These are phyloP conservation scores for Rhyzopertha dominica DNA, from an alignment of 1,140 invertebrate species.

Conservation along the genomic window DNA sequence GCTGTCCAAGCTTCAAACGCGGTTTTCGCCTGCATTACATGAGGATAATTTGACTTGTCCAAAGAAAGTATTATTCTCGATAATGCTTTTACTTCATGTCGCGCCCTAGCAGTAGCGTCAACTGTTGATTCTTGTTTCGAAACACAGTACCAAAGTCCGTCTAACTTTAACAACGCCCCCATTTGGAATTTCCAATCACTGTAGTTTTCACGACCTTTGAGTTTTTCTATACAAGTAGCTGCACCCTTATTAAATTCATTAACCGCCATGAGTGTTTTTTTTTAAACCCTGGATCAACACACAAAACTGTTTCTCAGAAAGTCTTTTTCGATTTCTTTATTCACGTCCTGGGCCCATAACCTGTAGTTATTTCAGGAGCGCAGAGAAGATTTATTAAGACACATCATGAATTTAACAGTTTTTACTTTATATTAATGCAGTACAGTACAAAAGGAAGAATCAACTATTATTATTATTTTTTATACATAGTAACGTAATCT, in stretches of 20 bases:
- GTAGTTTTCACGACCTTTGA: slow-evolving; percentile 17
- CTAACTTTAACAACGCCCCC: slow-evolving; percentile 7
- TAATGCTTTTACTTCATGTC: slow-evolving; percentile 12
- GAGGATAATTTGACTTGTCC: slow-evolving; percentile 9
- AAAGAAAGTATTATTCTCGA: slow-evolving; percentile 21
- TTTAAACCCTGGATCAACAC: no score
- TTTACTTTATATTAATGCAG: no score
- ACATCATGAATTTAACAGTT: no score
- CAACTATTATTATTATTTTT: no score
- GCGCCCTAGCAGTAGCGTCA: slow-evolving; percentile 1
- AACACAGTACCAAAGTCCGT: slow-evolving; percentile 16
- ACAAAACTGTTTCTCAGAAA: no score
- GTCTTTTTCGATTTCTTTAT: no score
- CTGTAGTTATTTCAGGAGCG: no score
- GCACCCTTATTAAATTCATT: neutral
- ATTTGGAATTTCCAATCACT: slow-evolving; percentile 18
- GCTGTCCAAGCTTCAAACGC: slow-evolving; percentile 15
- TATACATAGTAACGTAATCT: no score
- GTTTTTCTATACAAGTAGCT: slow-evolving; percentile 8
- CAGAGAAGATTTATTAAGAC: no score
- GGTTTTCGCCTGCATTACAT: slow-evolving; percentile 16
- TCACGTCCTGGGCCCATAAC: no score
- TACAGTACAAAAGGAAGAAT: no score
- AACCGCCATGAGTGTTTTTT: no score
- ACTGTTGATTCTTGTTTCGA: neutral